phyloP scores from a whole-genome alignment of 2,888 invertebrate species.

The Atherix ibis region DNA sequence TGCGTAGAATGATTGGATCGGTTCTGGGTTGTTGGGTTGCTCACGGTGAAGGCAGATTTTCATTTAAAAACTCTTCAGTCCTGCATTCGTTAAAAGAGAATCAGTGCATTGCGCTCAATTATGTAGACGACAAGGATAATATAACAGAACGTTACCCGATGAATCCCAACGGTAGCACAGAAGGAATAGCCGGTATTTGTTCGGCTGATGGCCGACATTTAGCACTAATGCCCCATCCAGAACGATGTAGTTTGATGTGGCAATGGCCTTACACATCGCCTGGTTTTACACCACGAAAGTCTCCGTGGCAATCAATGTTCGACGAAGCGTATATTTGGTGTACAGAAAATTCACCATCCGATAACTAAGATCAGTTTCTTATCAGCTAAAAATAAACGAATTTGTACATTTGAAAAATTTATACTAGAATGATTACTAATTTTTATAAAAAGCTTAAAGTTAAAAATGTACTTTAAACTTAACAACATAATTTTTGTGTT shows the following conservation, averaged over 20 bases:
- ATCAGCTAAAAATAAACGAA: too few species aligned
- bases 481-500: too few species aligned
- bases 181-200: slow-evolving; percentile 78
- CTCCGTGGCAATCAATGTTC: slow-evolving; percentile 89
- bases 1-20: slow-evolving; percentile 75
- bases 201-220: slow-evolving; percentile 84
- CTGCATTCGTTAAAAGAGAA: slow-evolving; percentile 36
- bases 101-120: slow-evolving; percentile 61
- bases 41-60: slow-evolving; percentile 84
- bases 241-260: slow-evolving; percentile 77
- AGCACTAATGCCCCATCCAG: slow-evolving; percentile 98
- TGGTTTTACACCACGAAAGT: slow-evolving; percentile 39
- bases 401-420: too few species aligned
- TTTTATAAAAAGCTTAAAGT: too few species aligned
- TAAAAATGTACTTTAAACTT: too few species aligned
- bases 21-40: slow-evolving; percentile 91
- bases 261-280: slow-evolving; percentile 67
- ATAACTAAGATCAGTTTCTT: too few species aligned
- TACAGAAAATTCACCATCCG: slow-evolving; percentile 13
- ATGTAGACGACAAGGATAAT: slow-evolving; percentile 61
- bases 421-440: too few species aligned
- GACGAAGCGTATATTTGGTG: slow-evolving; percentile 71
- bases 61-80: slow-evolving; percentile 37
- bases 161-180: slow-evolving; percentile 84
- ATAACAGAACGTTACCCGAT: slow-evolving; percentile 75